These are phyloP conservation scores for Alligator sinensis DNA, from an alignment of 2,113 vertebrate genomes.

Conservation along the genomic window DNA sequence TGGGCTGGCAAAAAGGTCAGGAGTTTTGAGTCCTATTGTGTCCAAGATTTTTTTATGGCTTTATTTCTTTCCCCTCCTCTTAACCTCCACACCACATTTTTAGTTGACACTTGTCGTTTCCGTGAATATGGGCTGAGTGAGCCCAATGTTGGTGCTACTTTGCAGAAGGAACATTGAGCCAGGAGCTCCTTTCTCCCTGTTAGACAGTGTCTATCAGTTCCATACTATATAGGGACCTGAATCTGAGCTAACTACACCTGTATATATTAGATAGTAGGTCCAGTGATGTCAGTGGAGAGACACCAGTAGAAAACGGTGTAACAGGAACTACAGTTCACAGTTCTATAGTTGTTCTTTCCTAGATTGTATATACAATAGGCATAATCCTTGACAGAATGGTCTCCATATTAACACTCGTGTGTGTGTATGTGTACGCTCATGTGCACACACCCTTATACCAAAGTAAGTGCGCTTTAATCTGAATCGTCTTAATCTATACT, in stretches of 20 bases:
- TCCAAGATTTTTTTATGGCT: not conserved
- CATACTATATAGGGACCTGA: not conserved
- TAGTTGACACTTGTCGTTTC: not conserved
- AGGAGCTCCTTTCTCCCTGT: not conserved
- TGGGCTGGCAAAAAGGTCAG: too few species aligned
- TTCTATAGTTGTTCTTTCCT: not conserved
- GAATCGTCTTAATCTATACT: not conserved
- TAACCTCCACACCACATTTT: not conserved
- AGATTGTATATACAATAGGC: not conserved
- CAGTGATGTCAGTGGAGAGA: not conserved
- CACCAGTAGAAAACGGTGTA: not conserved
- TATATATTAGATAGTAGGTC: not conserved
- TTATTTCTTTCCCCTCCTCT: not conserved
- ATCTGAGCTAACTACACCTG: not conserved
- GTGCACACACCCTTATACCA: not conserved
- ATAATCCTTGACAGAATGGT: too few species aligned
- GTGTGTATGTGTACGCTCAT: too few species aligned
- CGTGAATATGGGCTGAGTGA: not conserved
- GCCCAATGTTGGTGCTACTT: not conserved
- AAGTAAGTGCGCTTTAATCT: not conserved
- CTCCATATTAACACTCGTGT: too few species aligned
- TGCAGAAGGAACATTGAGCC: not conserved
- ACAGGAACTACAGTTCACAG: not conserved
- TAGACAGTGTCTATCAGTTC: not conserved
- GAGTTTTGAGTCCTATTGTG: too few species aligned